Evolutionary conservation across 37 sponge, comb jelly and placozoan species (phyloP).

Genomic region (Petrosia ficiformis): DNA sequence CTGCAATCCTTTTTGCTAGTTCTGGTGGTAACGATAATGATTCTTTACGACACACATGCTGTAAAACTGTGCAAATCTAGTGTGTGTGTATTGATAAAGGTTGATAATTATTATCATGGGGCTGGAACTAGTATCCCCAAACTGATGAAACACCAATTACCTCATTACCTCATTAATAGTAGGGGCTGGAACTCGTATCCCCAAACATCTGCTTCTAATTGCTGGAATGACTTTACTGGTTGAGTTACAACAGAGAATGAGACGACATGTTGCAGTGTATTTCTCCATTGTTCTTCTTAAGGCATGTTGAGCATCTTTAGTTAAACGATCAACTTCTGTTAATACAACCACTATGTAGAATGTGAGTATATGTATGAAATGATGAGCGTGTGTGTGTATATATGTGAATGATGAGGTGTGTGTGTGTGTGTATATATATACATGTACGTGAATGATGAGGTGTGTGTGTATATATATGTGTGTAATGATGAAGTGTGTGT

Average conservation of each 20-base stretch:
- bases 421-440: no score
- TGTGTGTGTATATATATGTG: no score
- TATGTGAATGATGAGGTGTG: no score
- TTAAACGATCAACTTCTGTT: constrained; percentile 89
- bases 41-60: constrained; percentile 78
- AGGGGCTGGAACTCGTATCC: constrained; percentile 93
- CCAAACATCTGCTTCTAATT: constrained; percentile 92
- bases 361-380: not conserved
- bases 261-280: constrained; percentile 87
- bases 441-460: no score
- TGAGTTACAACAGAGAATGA: constrained; percentile 96
- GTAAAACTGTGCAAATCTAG: constrained; percentile 68
- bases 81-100: not conserved
- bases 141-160: not conserved
- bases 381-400: no score
- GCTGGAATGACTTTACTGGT: constrained; percentile 98
- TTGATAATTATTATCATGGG: no score
- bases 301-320: constrained; percentile 95
- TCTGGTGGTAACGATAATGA: constrained; percentile 81
- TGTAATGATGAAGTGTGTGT: no score
- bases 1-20: constrained; percentile 85
- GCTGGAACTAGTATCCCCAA: not conserved
- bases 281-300: constrained; percentile 99
- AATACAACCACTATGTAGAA: constrained; percentile 66
- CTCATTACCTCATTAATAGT: constrained; percentile 67